Evolutionary conservation across 2,797 vertebrate genomes (phyloP), one percentile per base, ranked within the genome.

Genomic region (Nannoperca obscura): DNA sequence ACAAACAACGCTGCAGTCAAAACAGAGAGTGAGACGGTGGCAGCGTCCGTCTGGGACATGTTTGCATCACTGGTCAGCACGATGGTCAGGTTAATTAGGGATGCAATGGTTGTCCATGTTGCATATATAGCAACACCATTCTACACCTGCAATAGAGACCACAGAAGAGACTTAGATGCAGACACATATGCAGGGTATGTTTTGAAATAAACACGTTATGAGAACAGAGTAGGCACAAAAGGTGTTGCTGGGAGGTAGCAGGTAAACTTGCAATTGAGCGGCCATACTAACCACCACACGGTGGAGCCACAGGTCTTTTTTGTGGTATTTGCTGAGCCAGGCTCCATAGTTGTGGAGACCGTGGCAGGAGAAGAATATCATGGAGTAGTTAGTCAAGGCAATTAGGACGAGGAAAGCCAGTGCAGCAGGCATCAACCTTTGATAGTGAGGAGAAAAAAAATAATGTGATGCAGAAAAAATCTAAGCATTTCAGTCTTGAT

Each of bases 51-150:
- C 30, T 70, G 62, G n/a, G 85, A 86, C 87, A 94, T 71, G 40
- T 86, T 84, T 22, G 57, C 94, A 50, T 94, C 81, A 62, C 94
- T 92, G 59, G 75, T 91, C n/a, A 97, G 60, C 27, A 95, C 94
- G 3, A 96, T 1, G 0, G 94, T 74, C 2, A 97, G 90, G 82
- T 97, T 97, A 19, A 97, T 82, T 27, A 96, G 88, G 0, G 94
- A 92, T 32, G 96, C 96, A 0, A 97, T 92, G 42, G 93, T 95
- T n/a, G 95, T 96, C 96, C 96, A 97, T 0, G 95, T 95, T 17
- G 94, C 60, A 10, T 97, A 97, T 20, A 95, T 78, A 0, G 90
- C 95, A 52, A 97, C 78, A n/a, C 95, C 96, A 1, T 97, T 97
- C 88, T 97, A 96, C 50, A 97, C 93, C 96, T 97, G 80, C 0